Evolutionary conservation across 2,113 vertebrate species (phyloP).

Genomic region (Syngnathus floridae): DNA sequence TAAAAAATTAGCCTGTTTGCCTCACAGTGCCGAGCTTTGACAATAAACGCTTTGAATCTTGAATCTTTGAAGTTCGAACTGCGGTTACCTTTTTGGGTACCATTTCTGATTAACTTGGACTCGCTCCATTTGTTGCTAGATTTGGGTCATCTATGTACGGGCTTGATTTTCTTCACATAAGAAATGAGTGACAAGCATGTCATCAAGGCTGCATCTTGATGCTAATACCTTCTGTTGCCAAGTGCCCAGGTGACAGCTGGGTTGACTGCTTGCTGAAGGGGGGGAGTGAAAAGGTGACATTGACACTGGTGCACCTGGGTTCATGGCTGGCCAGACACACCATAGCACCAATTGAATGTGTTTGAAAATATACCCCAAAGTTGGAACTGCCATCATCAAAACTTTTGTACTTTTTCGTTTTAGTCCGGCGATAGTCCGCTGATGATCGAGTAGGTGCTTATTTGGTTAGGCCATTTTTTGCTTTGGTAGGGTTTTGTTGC

Average conservation of each 20-base stretch:
- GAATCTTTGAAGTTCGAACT: too few relatives aligned
- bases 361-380: slow-evolving; percentile 9
- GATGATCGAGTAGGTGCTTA: too few relatives aligned
- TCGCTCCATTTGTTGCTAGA: slow-evolving; percentile 18
- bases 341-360: slow-evolving; percentile 56
- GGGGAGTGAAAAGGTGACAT: slow-evolving; percentile 56
- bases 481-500: too few relatives aligned
- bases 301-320: slow-evolving; percentile 53
- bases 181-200: slow-evolving; percentile 60
- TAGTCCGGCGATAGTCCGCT: too few relatives aligned
- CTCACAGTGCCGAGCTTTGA: too few relatives aligned
- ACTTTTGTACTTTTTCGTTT: not conserved
- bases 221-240: slow-evolving; percentile 56
- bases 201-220: slow-evolving; percentile 63
- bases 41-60: too few relatives aligned
- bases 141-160: slow-evolving; percentile 51
- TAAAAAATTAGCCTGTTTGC: too few relatives aligned
- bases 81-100: not conserved
- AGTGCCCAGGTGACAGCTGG: slow-evolving; percentile 62
- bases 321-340: slow-evolving; percentile 37
- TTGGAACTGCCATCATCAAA: not conserved
- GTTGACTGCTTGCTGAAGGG: slow-evolving; percentile 17
- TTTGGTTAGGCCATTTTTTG: too few relatives aligned
- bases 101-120: not conserved
- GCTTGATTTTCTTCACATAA: slow-evolving; percentile 38